Base-by-base conservation (phyloP, 2,113 vertebrate species). In the Isurus oxyrinchus region DNA sequence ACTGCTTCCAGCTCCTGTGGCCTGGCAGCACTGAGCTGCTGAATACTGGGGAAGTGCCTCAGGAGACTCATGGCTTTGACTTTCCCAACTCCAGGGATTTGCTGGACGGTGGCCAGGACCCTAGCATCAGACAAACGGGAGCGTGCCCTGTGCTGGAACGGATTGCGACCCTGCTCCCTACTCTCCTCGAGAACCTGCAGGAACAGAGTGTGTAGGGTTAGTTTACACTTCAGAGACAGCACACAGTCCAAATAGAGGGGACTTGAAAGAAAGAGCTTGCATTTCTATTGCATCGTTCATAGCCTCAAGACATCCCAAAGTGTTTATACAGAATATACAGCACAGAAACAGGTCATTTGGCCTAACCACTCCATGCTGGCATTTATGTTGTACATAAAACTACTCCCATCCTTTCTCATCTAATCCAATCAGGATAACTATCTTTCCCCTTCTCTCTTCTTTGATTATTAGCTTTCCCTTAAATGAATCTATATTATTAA, bases 31-130 rank as follows among this genome's bases (percentile, higher is more conserved):
- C 98, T 98, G 0, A 99, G 97, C 8, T 96, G 97, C 14, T 98
- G 98, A 97, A 99, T 97, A 97, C 97, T 99, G 31, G 98, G 97
- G 66, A 99, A 99, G 0, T 23, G 97, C 81, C 98, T 97, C 35
- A 99, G 98, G 0, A 99, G 97, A 0, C 98, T 98, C 86, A 97
- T 96, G 35, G 99, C 99, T 97, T 99, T 99, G 0, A 98, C 97
- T 96, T 97, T 98, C 0, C 99, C 99, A 0, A 99, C 98, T 0
- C 98, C 99, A 6, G 99, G 99, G 59, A 99, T 98, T 76, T 97
- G 98, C 96, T 98, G 99, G 49, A 98, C 98, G 0, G 98, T 96
- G 59, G 96, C 97, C 66, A 99, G 96, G n/a, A 99, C 95, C 0
- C 97, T 96, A 0, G 98, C 96, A 79, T 99, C 99, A 0, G 97